phyloP scores from a whole-genome alignment of 1,140 invertebrate genomes.

The Tetragonula clypearis region DNA sequence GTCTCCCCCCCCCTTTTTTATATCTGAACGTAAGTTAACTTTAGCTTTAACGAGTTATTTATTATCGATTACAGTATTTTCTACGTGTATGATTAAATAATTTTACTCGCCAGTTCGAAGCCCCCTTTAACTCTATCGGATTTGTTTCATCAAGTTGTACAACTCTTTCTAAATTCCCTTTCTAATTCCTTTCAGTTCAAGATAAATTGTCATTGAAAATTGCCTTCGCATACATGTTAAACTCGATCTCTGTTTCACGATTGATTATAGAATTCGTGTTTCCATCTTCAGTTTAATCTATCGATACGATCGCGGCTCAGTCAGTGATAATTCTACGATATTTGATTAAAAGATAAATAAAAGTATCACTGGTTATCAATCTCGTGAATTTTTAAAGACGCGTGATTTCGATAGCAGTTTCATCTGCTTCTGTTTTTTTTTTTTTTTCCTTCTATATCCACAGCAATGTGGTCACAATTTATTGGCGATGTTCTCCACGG shows the following conservation, averaged over 20 bases:
- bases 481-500: slow-evolving; percentile 67
- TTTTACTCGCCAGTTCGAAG: not conserved
- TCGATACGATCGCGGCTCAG: no score
- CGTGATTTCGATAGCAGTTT: not conserved
- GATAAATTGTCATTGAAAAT: not conserved
- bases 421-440: not conserved
- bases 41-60: not conserved
- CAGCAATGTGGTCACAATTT: slow-evolving; percentile 45
- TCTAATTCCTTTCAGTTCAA: not conserved
- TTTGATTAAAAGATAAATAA: not conserved
- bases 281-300: not conserved
- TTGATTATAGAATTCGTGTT: not conserved
- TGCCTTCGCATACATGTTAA: not conserved
- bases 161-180: not conserved
- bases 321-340: no score
- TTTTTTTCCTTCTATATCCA: not conserved
- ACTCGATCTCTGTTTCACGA: not conserved
- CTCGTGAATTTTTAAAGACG: not conserved
- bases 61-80: not conserved
- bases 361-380: not conserved
- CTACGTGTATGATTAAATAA: not conserved
- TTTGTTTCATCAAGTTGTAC: not conserved
- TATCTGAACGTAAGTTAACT: not conserved
- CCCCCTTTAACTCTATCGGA: not conserved
- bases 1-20: not conserved